Evolutionary conservation across 2,113 vertebrate species (phyloP).

Genomic region (Antennarius striatus): DNA sequence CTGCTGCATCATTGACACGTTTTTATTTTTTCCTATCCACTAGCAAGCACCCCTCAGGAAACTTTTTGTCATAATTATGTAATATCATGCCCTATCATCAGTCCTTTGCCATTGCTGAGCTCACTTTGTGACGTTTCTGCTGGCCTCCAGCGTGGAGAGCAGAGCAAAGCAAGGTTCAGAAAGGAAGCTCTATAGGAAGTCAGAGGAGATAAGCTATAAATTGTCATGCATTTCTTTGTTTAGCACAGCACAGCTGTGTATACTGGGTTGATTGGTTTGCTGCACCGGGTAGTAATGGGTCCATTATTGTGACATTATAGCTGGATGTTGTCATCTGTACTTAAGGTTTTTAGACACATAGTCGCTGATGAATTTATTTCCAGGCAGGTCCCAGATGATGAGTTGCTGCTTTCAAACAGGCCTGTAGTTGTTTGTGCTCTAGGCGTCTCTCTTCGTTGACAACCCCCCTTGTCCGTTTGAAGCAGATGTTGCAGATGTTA

Average conservation of each 20-base stretch:
- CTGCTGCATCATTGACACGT: not conserved
- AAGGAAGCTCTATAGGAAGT: slow-evolving; percentile 15
- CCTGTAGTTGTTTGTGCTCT: slow-evolving; percentile 48
- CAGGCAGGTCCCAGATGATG: slow-evolving; percentile 40
- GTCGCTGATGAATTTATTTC: slow-evolving; percentile 41
- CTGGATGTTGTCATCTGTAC: slow-evolving; percentile 31
- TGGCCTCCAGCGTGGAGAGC: not conserved
- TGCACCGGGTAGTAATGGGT: slow-evolving; percentile 2
- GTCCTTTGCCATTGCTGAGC: not conserved
- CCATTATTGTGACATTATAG: slow-evolving; percentile 22
- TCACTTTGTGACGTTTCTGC: not conserved
- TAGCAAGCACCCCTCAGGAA: not conserved
- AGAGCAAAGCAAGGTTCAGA: not conserved
- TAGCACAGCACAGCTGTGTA: slow-evolving; percentile 49
- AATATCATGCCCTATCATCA: slow-evolving; percentile 31
- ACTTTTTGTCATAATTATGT: slow-evolving; percentile 22
- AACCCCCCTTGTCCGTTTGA: slow-evolving; percentile 47
- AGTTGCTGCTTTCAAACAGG: slow-evolving; percentile 39
- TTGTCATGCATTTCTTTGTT: slow-evolving; percentile 39
- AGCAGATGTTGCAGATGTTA: slow-evolving; percentile 72
- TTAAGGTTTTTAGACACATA: slow-evolving; percentile 20
- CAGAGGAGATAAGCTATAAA: slow-evolving; percentile 2
- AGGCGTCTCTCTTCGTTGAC: slow-evolving; percentile 47
- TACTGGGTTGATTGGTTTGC: slow-evolving; percentile 16
- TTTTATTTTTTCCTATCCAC: not conserved